These are phyloP conservation scores for Myotis myotis DNA, from an alignment of 2,797 vertebrate species.

Conservation along the genomic window DNA sequence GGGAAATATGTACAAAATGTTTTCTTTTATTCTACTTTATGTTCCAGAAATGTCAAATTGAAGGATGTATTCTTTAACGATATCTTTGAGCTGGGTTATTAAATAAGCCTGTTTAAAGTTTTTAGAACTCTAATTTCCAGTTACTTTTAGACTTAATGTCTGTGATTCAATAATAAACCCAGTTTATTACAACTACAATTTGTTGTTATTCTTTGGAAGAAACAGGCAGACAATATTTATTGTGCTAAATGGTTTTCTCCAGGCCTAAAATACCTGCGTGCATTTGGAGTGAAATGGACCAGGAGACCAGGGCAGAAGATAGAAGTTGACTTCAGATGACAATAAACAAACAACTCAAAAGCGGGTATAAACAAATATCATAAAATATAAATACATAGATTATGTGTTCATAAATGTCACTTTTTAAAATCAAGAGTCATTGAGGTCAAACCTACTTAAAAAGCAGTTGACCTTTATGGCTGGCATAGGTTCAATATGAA, in stretches of 20 bases:
- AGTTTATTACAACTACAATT: neutral
- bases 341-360: neutral
- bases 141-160: slow-evolving; percentile 8
- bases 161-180: slow-evolving; percentile 41
- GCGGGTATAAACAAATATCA: neutral
- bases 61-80: neutral
- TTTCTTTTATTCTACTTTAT: neutral
- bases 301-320: neutral
- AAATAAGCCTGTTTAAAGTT: slow-evolving; percentile 20
- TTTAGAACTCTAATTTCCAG: slow-evolving; percentile 8
- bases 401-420: neutral
- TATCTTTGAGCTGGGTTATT: slow-evolving; percentile 33
- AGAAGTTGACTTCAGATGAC: neutral
- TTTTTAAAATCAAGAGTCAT: neutral
- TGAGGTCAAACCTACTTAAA: neutral
- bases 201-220: slow-evolving; percentile 27
- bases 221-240: neutral
- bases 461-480: neutral
- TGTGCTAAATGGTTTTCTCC: slow-evolving; percentile 41
- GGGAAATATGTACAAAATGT: neutral
- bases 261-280: slow-evolving; percentile 1
- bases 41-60: neutral
- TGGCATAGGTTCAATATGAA: neutral
- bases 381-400: neutral
- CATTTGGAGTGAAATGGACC: neutral